Conservation (phyloP, 2,113 vertebrate genomes). For the Percina caprodes region DNA sequence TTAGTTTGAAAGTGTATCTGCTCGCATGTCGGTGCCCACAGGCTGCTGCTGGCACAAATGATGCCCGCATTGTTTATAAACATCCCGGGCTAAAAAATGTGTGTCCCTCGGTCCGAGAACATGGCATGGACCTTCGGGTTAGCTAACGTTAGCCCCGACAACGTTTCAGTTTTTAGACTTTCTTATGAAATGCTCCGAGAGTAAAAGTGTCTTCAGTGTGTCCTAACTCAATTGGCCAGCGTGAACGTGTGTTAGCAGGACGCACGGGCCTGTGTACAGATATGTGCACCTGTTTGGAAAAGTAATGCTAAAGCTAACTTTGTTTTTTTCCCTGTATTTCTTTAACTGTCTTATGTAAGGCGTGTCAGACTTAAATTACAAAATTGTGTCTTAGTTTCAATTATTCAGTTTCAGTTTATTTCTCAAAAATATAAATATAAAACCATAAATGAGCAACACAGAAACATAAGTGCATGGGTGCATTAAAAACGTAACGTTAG, state of each 20-base stretch:
- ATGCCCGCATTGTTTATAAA: conserved; percentile 72
- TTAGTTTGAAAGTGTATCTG: conserved; percentile 17
- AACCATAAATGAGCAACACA: not conserved
- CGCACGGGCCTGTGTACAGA: not conserved
- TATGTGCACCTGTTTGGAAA: conserved; percentile 46
- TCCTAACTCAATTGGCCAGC: conserved; percentile 19
- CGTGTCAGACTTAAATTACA: not conserved
- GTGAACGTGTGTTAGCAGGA: conserved; percentile 9
- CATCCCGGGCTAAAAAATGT: conserved; percentile 41
- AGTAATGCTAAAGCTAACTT: not conserved
- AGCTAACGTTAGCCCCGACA: not conserved
- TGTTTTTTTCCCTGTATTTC: not conserved
- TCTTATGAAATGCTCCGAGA: accelerated
- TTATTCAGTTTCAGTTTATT: not conserved
- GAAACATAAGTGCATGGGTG: not conserved
- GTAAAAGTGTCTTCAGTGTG: not conserved
- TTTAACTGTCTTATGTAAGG: not conserved
- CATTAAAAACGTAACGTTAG: not conserved
- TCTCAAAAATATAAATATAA: not conserved
- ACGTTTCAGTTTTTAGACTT: accelerated
- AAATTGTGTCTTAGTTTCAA: not conserved
- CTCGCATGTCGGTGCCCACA: conserved; percentile 13
- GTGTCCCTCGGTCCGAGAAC: not conserved
- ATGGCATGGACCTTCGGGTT: not conserved
- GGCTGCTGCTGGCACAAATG: conserved; percentile 13